These are phyloP conservation scores for Sitophilus oryzae DNA, from an alignment of 1,140 invertebrate species.

Conservation along the genomic window DNA sequence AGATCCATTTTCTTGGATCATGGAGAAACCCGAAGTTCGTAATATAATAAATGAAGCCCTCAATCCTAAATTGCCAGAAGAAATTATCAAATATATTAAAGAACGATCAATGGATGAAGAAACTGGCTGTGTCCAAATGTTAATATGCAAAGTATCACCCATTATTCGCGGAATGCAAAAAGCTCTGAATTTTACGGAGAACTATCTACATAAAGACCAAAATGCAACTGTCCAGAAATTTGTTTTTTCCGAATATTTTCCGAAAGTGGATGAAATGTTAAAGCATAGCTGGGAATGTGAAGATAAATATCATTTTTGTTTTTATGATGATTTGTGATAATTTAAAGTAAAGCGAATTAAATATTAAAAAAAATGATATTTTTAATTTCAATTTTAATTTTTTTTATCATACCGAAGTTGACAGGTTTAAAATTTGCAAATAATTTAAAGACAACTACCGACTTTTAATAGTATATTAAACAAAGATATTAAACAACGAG, in stretches of 20 bases:
- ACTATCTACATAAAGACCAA: slow-evolving; percentile 40
- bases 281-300: slow-evolving; percentile 60
- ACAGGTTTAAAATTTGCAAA: too few species aligned
- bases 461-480: too few species aligned
- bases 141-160: slow-evolving; percentile 71
- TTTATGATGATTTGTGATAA: not conserved
- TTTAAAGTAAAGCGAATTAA: too few species aligned
- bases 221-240: slow-evolving; percentile 32
- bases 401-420: too few species aligned
- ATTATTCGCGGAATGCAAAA: slow-evolving; percentile 69
- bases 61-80: slow-evolving; percentile 55
- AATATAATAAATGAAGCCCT: slow-evolving; percentile 51
- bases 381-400: too few species aligned
- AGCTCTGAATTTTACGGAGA: slow-evolving; percentile 35
- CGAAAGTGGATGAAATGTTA: slow-evolving; percentile 56
- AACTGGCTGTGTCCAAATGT: slow-evolving; percentile 62
- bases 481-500: too few species aligned
- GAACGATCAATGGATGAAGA: slow-evolving; percentile 50
- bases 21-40: slow-evolving; percentile 48
- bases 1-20: slow-evolving; percentile 49
- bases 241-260: slow-evolving; percentile 57
- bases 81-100: slow-evolving; percentile 55
- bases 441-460: too few species aligned
- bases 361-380: too few species aligned
- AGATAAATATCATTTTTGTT: slow-evolving; percentile 48